A percentile compares a stretch with the other conserved stretches of the same genome.
Evolutionary conservation across 2,888 invertebrate species (phyloP).

Genomic region (Brachylomia viminalis): DNA sequence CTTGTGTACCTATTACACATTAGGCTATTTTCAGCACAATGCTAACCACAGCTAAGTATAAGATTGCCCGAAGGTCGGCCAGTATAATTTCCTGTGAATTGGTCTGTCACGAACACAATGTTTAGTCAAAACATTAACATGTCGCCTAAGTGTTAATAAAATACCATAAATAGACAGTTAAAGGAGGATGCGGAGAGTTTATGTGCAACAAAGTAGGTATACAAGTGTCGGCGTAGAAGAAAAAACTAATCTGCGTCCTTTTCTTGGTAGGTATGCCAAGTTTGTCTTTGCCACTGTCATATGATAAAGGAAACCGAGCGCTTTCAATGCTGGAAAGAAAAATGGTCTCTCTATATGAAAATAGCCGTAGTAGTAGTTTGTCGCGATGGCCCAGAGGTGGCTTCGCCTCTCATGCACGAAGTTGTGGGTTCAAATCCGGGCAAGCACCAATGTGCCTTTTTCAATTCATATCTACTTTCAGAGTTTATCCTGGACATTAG

Average conservation of each 20-base stretch:
- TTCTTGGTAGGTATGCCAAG: background rate
- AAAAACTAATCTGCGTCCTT: background rate
- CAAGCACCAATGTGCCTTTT: too few relatives aligned
- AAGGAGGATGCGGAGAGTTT: constrained; percentile 32
- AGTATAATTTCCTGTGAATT: constrained; percentile 70
- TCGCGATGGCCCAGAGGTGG: too few relatives aligned
- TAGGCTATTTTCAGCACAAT: constrained; percentile 49
- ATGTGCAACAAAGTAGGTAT: constrained; percentile 5
- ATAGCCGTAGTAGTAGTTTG: background rate
- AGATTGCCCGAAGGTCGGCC: constrained; percentile 61
- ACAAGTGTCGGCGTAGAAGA: background rate
- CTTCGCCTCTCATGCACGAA: too few relatives aligned
- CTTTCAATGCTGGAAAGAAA: background rate
- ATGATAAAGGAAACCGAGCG: background rate
- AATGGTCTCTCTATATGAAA: background rate
- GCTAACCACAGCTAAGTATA: constrained; percentile 47
- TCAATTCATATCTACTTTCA: too few relatives aligned
- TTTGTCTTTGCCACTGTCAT: constrained; percentile 4
- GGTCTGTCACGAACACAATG: constrained; percentile 71
- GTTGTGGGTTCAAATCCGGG: too few relatives aligned
- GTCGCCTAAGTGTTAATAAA: constrained; percentile 63
- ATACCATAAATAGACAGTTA: constrained; percentile 61
- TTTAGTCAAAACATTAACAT: constrained; percentile 59
- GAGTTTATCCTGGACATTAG: too few relatives aligned
- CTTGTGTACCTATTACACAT: constrained; percentile 15